Evolutionary conservation across 2,888 invertebrate species (phyloP), one percentile per base, ranked within the genome.

Genomic region (Caradrina kadenii): DNA sequence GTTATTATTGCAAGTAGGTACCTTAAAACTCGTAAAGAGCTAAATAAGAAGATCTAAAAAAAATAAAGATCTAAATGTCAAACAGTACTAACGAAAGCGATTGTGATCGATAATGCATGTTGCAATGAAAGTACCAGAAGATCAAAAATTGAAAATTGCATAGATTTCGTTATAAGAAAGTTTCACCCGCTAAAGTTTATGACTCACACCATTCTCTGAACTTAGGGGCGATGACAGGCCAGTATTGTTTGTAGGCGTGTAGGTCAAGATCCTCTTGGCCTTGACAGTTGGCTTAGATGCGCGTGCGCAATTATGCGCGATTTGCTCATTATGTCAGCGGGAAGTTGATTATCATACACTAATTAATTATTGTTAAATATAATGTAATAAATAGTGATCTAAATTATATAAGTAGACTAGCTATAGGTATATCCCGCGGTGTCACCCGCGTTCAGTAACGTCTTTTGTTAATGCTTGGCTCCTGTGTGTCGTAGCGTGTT

Each of bases 211-310:
- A 69, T 21, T 22, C 56, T n/a, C 52, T 26, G 55, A 81, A 67
- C 71, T 76, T 67, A 81, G 63, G 87, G 83, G 77, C 88, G 86
- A 88, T 88, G 89, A 90, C 90, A 89, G 86, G 65, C 73, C 63
- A 67, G 68, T 59, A 84, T 81, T 84, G 82, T 86, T 86, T 83
- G 91, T 91, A 85, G 90, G 90, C 90, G 92, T 88, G 72, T 88
- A 87, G 91, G 91, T 91, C 90, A 91, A 91, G 86, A 87, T 82
- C 87, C 92, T 71, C 63, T 73, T 80, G 90, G 87, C 92, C 91
- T 92, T 92, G 92, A 89, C 88, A 83, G 82, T 61, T 70, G 76
- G 54, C 45, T 81, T 81, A 80, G 79, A 81, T 77, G 87, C 83
- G 87, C 84, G 80, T 76, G 81, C 86, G 86, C 85, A 86, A 65